A percentile compares a stretch with the other conserved stretches of the same genome.
Conservation (phyloP, 2,113 vertebrate species). For the Chloropsis cyanopogon region DNA sequence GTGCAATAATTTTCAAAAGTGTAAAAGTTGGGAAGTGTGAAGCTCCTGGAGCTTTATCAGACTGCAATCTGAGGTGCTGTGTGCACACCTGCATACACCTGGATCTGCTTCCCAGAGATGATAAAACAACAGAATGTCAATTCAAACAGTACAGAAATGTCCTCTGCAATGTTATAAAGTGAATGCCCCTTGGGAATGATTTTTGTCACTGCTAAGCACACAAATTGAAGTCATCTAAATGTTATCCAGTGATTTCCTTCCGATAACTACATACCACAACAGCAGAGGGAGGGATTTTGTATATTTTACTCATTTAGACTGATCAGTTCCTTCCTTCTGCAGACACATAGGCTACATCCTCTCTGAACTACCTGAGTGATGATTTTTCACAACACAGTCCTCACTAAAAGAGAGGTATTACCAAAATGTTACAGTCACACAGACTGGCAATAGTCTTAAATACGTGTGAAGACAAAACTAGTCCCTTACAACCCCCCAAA, state of each 20-base stretch:
- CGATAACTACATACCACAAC: background rate
- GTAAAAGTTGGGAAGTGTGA: background rate
- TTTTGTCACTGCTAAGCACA: background rate
- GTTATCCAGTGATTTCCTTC: background rate
- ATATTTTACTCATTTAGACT: background rate
- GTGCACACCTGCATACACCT: background rate
- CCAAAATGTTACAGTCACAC: background rate
- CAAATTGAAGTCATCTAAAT: background rate
- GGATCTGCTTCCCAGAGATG: background rate
- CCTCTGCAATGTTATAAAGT: background rate
- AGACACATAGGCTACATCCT: background rate
- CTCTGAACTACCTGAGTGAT: background rate
- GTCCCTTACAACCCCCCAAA: background rate
- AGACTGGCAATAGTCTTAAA: background rate
- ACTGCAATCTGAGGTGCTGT: background rate
- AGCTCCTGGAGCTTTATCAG: background rate
- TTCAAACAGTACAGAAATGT: background rate
- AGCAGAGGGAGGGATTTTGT: background rate
- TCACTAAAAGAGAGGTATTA: background rate
- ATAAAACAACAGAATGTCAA: background rate
- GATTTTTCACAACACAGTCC: background rate
- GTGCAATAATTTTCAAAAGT: background rate
- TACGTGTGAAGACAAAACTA: background rate
- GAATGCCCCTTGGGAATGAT: background rate
- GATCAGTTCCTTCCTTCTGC: background rate